Percentiles rank a stretch among this genome's conserved stretches.
These are phyloP conservation scores for Torymus aiolomorphi DNA, from an alignment of 2,888 invertebrate species.

Conservation along the genomic window DNA sequence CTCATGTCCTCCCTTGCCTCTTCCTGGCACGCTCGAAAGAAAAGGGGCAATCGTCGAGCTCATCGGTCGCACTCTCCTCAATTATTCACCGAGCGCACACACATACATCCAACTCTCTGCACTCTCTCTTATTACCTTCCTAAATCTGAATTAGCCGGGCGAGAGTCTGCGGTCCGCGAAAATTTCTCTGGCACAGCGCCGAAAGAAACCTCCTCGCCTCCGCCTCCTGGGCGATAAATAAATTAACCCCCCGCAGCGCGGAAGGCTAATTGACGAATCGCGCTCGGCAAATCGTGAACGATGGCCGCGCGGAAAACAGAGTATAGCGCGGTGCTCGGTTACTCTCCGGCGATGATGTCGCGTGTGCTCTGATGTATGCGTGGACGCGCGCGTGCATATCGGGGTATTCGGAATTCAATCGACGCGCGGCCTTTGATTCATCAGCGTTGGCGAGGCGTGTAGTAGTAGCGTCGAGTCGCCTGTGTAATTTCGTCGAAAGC, in stretches of 20 bases:
- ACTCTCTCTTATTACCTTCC: conserved; percentile 55
- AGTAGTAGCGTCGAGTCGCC: background rate
- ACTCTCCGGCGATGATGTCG: conserved; percentile 57
- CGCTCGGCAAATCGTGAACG: conserved; percentile 51
- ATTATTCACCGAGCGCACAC: conserved; percentile 14
- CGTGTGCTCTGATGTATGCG: conserved; percentile 63
- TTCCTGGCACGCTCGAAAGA: background rate
- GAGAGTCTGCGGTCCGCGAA: conserved; percentile 18
- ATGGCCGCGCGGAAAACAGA: conserved; percentile 4
- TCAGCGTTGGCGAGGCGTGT: conserved; percentile 60
- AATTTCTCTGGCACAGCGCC: conserved; percentile 16
- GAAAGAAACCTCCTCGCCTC: conserved; percentile 38
- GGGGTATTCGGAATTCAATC: conserved; percentile 41
- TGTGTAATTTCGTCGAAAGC: conserved; percentile 24
- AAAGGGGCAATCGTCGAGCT: background rate
- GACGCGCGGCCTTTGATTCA: conserved; percentile 56
- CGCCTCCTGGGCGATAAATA: conserved; percentile 65
- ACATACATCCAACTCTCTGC: background rate
- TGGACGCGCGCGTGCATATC: conserved; percentile 28
- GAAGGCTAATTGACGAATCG: conserved; percentile 71
- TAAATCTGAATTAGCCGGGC: conserved; percentile 60
- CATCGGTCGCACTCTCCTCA: too few relatives aligned
- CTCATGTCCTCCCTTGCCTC: too few relatives aligned
- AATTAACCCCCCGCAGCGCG: conserved; percentile 61
- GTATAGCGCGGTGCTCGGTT: background rate